Evolutionary conservation across 2,797 vertebrate genomes (phyloP).

Genomic region (Periophthalmus magnuspinnatus): DNA sequence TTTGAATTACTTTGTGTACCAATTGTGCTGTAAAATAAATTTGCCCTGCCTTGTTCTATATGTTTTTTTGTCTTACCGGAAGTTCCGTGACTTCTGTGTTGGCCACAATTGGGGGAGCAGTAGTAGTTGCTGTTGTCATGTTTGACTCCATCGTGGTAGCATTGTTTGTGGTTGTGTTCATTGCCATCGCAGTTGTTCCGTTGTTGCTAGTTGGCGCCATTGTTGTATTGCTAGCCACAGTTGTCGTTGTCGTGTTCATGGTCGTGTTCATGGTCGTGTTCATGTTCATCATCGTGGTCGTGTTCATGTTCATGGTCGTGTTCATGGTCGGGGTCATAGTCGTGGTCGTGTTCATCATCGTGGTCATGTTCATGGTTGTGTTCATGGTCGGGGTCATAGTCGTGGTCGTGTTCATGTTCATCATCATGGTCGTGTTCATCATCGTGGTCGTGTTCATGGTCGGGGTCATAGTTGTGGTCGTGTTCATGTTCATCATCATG

Average conservation of each 20-base stretch:
- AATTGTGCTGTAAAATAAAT: too few species aligned
- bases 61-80: slow-evolving; percentile 11
- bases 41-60: too few species aligned
- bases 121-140: not conserved
- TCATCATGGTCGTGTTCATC: rapidly evolving
- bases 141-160: not conserved
- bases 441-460: too few species aligned
- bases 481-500: too few species aligned
- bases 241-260: too few species aligned
- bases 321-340: too few species aligned
- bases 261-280: rapidly evolving
- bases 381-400: rapidly evolving
- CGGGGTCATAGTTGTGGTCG: too few species aligned
- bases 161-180: too few species aligned
- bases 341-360: not conserved
- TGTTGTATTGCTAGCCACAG: too few species aligned
- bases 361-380: rapidly evolving
- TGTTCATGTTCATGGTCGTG: not conserved
- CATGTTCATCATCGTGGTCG: rapidly evolving
- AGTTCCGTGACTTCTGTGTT: slow-evolving; percentile 7
- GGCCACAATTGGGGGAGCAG: rapidly evolving
- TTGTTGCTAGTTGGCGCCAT: not conserved
- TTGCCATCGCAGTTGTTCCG: not conserved
- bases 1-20: too few species aligned
- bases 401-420: too few species aligned